Base-by-base conservation (phyloP, 2,113 vertebrate species). In the Lichenostomus cassidix region DNA sequence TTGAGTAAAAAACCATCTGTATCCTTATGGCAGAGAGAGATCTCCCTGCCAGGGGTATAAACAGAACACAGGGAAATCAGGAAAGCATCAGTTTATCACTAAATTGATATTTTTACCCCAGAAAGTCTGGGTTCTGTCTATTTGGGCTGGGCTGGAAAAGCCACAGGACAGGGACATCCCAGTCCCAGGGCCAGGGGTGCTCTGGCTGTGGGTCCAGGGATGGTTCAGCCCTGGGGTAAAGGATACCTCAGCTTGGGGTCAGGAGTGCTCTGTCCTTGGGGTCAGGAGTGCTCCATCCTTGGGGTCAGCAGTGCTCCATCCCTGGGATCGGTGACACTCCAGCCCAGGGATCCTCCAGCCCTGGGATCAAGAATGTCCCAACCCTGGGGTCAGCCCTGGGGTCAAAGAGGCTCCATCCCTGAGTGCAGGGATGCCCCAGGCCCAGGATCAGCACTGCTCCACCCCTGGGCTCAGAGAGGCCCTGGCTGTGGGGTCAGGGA, bases 381-480 rank as follows among this genome's bases (percentile, higher is more conserved):
- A 1, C 2, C 10, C 6, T 21, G 63, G 2, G 1, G 5, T 4
- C 21, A 27, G n/a, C n/a, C n/a, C n/a, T n/a, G n/a, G 3, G 4
- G 4, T 15, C 58, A 52, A 25, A 7, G 18, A 42, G 24, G 2
- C 31, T 60, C 24, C 65, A 49, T 6, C 21, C 41, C 22, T 14
- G 22, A 39, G 39, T 39, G 39, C 39, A 52, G 31, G 9, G 18
- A 42, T 29, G 2, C 31, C 42, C 24, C 67, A 50, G 5, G 17
- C 42, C 23, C 42, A 42, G 42, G 42, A 42, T 42, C 16, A 17
- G 16, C 39, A 10, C 10, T 39, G 2, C 37, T 60, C 24, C 65
- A 49, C 6, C 21, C 41, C 17, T 14, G 22, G 42, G 52, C 13
- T 42, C 42, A 42, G 10, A 9, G 24, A 29, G 8, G 8, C n/a